phyloP scores from a whole-genome alignment of 2,113 vertebrate genomes.

The Vombatus ursinus region DNA sequence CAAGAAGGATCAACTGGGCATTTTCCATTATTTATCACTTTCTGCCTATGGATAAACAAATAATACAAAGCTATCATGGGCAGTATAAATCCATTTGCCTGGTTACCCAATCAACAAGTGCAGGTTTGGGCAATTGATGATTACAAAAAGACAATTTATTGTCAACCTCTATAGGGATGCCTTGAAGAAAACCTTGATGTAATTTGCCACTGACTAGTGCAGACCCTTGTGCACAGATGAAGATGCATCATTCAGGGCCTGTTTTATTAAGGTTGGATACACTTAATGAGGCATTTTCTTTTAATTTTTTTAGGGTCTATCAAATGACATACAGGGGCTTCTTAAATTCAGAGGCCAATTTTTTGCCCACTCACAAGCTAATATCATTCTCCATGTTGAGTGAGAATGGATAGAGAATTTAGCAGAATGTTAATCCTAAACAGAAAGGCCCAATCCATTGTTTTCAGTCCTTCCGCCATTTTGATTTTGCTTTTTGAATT shows the following conservation, averaged over 20 bases:
- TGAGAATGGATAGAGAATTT: constrained; percentile 63
- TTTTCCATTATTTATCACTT: not conserved
- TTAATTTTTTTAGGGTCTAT: constrained; percentile 2
- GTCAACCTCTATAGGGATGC: not conserved
- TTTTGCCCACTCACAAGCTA: constrained; percentile 60
- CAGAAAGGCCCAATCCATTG: constrained; percentile 58
- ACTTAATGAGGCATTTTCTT: constrained; percentile 30
- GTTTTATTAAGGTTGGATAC: constrained; percentile 47
- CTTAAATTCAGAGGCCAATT: constrained; percentile 5
- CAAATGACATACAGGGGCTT: constrained; percentile 8
- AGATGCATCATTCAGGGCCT: not conserved
- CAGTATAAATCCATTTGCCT: constrained; percentile 2
- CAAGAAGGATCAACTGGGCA: not conserved
- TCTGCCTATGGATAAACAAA: constrained; percentile 6
- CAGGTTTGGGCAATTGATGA: not conserved
- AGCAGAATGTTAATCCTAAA: constrained; percentile 42
- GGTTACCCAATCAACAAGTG: not conserved
- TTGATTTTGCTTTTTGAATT: constrained; percentile 75
- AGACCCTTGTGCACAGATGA: not conserved
- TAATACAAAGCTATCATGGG: constrained; percentile 11
- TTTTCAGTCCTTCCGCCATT: constrained; percentile 72
- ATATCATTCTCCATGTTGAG: constrained; percentile 39
- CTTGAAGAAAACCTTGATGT: not conserved
- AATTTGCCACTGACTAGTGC: not conserved
- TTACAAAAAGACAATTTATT: not conserved